These are phyloP conservation scores for Metridium senile DNA, from an alignment of 92 coral and sea anemone species.

Conservation along the genomic window DNA sequence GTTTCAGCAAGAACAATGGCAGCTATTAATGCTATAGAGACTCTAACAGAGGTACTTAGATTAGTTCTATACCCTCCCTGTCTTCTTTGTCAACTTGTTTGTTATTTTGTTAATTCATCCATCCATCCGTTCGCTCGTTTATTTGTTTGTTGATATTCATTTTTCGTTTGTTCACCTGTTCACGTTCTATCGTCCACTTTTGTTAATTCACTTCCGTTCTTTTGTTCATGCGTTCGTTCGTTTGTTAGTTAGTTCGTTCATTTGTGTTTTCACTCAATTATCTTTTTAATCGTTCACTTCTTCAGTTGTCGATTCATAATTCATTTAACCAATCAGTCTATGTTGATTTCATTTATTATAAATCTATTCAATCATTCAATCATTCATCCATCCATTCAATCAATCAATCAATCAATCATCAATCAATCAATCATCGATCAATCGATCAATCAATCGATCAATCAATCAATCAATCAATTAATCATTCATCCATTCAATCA, in stretches of 20 bases:
- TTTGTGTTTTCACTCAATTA: background rate
- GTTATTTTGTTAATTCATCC: background rate
- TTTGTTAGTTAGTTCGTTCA: background rate
- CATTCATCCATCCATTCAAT: too few relatives aligned
- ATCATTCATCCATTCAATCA: too few relatives aligned
- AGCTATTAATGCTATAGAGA: conserved; percentile 71
- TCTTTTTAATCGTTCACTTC: background rate
- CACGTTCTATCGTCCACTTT: background rate
- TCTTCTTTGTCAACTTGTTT: background rate
- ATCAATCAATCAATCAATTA: too few relatives aligned
- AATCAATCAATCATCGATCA: too few relatives aligned
- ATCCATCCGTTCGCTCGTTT: background rate
- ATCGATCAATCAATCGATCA: too few relatives aligned
- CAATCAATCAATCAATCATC: too few relatives aligned
- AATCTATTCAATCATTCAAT: too few relatives aligned
- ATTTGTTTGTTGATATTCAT: background rate
- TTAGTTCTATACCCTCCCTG: background rate
- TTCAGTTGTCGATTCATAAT: background rate
- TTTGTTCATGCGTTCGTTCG: background rate
- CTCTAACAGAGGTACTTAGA: conserved; percentile 52
- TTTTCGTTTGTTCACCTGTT: background rate
- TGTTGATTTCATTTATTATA: too few relatives aligned
- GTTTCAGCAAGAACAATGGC: conserved; percentile 75
- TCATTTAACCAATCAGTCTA: too few relatives aligned
- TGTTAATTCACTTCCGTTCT: background rate